phyloP scores from a whole-genome alignment of 2,113 vertebrate genomes.

The Nicator chloris region DNA sequence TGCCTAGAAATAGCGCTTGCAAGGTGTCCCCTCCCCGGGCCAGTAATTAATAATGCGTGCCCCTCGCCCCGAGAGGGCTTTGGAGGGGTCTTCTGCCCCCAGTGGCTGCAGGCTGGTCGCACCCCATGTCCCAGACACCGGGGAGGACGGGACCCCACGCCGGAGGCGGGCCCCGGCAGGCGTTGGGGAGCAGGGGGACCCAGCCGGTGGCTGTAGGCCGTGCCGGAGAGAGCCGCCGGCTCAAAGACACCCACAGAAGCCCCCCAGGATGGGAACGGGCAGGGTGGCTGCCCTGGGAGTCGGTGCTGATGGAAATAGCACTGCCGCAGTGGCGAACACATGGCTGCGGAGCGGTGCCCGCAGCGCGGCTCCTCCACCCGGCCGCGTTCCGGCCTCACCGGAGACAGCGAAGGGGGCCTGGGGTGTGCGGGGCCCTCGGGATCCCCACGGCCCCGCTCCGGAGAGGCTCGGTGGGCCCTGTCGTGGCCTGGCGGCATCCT shows the following conservation, averaged over 20 bases:
- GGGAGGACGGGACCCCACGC: not conserved
- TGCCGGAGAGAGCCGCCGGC: not conserved
- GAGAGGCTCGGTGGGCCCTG: not conserved
- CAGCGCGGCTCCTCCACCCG: not conserved
- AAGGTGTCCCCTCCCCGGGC: not conserved
- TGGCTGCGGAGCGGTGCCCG: slow-evolving; percentile 19
- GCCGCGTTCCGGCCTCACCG: not conserved
- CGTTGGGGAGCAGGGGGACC: not conserved
- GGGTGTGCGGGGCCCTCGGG: not conserved
- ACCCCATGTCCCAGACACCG: not conserved
- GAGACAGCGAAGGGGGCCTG: not conserved
- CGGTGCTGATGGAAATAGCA: not conserved
- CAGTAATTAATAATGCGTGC: rapidly evolving
- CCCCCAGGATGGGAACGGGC: not conserved
- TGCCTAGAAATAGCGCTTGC: not conserved
- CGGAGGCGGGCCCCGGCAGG: not conserved
- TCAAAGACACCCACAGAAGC: not conserved
- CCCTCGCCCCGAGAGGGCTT: not conserved
- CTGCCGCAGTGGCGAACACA: slow-evolving; percentile 35
- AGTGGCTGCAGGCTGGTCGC: not conserved
- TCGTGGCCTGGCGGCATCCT: not conserved
- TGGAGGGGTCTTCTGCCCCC: not conserved
- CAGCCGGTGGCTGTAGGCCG: not conserved
- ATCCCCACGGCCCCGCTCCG: not conserved
- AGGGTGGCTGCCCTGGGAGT: not conserved